A percentile compares a stretch with the other conserved stretches of the same genome.
Evolutionary conservation across 1,140 invertebrate genomes (phyloP).

Genomic region (Rhagoletis zephyria): DNA sequence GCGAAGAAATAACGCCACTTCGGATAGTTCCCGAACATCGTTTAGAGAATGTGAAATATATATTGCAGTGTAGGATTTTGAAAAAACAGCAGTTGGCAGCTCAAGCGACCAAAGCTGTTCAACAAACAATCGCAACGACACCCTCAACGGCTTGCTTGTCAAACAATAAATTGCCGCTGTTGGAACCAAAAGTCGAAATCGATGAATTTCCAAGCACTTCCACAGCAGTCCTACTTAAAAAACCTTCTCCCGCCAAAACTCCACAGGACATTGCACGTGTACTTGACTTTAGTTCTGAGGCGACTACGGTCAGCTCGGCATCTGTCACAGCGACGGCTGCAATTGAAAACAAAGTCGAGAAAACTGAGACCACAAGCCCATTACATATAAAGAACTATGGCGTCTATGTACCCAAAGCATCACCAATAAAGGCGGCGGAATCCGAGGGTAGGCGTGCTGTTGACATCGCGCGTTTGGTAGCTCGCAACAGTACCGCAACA

Average conservation of each 20-base stretch:
- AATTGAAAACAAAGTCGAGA: background rate
- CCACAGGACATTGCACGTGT: conserved; percentile 54
- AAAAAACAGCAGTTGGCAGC: conserved; percentile 15
- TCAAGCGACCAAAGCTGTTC: background rate
- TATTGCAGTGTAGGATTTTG: conserved; percentile 60
- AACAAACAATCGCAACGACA: background rate
- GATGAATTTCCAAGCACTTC: background rate
- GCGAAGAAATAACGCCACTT: background rate
- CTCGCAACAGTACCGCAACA: background rate
- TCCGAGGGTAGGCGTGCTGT: background rate
- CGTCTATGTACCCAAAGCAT: background rate
- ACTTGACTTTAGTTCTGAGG: conserved; percentile 38
- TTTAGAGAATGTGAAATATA: conserved; percentile 62
- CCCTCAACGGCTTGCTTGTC: too few species aligned
- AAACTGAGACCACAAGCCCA: background rate
- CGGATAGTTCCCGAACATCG: conserved; percentile 50
- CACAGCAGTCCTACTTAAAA: background rate
- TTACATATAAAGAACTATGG: background rate
- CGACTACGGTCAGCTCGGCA: background rate
- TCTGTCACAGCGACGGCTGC: background rate
- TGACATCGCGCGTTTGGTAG: conserved; percentile 4
- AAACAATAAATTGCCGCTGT: background rate
- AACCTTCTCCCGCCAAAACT: conserved; percentile 54
- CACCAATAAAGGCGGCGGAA: background rate
- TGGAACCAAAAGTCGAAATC: background rate